Evolutionary conservation across 1,140 invertebrate genomes (phyloP).

Genomic region (Notospermus geniculatus): DNA sequence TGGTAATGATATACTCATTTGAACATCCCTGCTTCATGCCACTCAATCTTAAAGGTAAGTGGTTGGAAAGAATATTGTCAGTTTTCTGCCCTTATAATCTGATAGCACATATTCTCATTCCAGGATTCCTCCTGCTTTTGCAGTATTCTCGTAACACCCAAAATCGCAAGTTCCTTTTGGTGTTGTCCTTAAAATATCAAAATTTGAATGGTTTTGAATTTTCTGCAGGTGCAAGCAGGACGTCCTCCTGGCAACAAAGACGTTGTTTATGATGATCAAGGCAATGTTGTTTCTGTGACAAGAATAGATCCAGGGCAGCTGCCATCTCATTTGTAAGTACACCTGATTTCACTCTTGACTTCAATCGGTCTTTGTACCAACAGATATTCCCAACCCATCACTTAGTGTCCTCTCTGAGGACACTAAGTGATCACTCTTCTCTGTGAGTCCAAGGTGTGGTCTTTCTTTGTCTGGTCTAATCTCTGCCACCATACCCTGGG

Average conservation of each 20-base stretch:
- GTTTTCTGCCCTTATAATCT: too few species aligned
- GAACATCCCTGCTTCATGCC: slow-evolving; percentile 48
- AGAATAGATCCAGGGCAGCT: slow-evolving; percentile 48
- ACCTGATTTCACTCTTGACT: neutral
- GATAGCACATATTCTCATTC: too few species aligned
- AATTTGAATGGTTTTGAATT: slow-evolving; percentile 7
- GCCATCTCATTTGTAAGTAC: slow-evolving; percentile 42
- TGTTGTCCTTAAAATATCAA: too few species aligned
- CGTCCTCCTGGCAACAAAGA: slow-evolving; percentile 51
- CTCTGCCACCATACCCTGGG: too few species aligned
- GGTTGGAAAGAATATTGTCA: neutral
- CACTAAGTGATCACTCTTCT: too few species aligned
- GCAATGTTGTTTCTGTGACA: slow-evolving; percentile 48
- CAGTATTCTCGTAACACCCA: too few species aligned
- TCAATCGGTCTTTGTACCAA: neutral
- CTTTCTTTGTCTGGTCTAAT: too few species aligned
- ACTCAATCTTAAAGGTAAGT: slow-evolving; percentile 47
- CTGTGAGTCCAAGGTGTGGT: too few species aligned
- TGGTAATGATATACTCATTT: slow-evolving; percentile 23
- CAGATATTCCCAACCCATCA: too few species aligned
- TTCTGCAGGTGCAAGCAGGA: slow-evolving; percentile 43
- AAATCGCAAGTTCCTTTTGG: too few species aligned
- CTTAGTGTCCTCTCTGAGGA: too few species aligned
- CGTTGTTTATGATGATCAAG: slow-evolving; percentile 49
- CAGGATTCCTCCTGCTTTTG: too few species aligned